Evolutionary conservation across 2,797 vertebrate genomes (phyloP).

Genomic region (Coreius guichenoti): DNA sequence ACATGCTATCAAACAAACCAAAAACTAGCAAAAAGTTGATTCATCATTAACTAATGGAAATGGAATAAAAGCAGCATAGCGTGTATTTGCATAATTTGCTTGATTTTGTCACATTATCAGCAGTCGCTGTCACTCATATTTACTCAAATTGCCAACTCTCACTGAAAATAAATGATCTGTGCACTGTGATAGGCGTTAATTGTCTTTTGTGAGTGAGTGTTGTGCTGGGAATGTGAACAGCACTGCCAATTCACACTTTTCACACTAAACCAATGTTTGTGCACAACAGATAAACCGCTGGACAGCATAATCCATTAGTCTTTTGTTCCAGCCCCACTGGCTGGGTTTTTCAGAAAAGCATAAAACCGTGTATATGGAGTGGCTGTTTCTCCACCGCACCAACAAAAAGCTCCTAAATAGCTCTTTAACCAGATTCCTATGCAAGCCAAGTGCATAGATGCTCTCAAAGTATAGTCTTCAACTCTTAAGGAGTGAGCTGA

Average conservation of each 20-base stretch:
- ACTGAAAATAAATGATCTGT: not conserved
- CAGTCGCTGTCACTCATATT: not conserved
- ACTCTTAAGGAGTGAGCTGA: not conserved
- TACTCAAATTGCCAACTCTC: not conserved
- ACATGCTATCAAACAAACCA: not conserved
- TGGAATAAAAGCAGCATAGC: not conserved
- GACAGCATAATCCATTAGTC: constrained; percentile 76
- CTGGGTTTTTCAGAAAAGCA: constrained; percentile 69
- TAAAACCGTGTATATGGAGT: constrained; percentile 63
- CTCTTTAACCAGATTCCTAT: not conserved
- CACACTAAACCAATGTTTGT: constrained; percentile 69
- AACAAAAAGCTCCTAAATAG: not conserved
- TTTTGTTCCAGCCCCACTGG: constrained; percentile 74
- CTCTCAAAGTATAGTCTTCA: not conserved
- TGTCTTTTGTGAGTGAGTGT: constrained; percentile 43
- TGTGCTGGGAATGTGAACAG: constrained; percentile 23
- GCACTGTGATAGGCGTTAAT: constrained; percentile 25
- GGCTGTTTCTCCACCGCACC: not conserved
- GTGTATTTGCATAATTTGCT: not conserved
- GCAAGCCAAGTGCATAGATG: not conserved
- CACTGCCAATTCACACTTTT: constrained; percentile 32
- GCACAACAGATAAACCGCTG: constrained; percentile 68
- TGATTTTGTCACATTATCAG: constrained; percentile 8
- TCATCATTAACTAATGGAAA: not conserved
- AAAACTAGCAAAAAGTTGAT: not conserved